phyloP scores from a whole-genome alignment of 1,140 invertebrate species.

The Piezodorus guildinii region DNA sequence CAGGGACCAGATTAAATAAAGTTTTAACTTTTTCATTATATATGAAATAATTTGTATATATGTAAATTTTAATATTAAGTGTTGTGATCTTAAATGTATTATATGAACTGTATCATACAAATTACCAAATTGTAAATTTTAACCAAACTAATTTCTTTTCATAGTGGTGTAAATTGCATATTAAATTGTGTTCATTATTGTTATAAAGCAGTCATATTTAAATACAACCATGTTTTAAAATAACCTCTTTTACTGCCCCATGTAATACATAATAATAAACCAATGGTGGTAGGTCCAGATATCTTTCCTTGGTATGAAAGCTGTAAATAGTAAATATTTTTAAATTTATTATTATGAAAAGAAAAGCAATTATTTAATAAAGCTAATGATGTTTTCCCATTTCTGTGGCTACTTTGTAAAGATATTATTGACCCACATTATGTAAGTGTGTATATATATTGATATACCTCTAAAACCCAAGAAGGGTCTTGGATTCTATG shows the following conservation, averaged over 20 bases:
- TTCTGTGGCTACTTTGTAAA: too few species aligned
- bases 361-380: too few species aligned
- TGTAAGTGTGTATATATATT: too few species aligned
- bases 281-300: too few species aligned
- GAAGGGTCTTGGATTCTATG: too few species aligned
- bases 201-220: slow-evolving; percentile 7
- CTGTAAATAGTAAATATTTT: too few species aligned
- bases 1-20: not conserved
- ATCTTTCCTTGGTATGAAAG: too few species aligned
- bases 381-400: too few species aligned
- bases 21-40: not conserved
- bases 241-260: not conserved
- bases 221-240: slow-evolving; percentile 5
- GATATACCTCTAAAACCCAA: too few species aligned
- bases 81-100: not conserved
- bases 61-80: not conserved
- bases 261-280: not conserved
- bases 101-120: slow-evolving; percentile 1
- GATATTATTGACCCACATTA: too few species aligned
- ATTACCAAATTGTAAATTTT: not conserved
- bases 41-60: not conserved
- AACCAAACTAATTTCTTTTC: slow-evolving; percentile 2
- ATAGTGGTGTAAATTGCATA: slow-evolving; percentile 7
- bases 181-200: slow-evolving; percentile 9
- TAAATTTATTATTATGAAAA: too few species aligned